These are phyloP conservation scores for Timema podura DNA, from an alignment of 2,888 invertebrate genomes.

Conservation along the genomic window DNA sequence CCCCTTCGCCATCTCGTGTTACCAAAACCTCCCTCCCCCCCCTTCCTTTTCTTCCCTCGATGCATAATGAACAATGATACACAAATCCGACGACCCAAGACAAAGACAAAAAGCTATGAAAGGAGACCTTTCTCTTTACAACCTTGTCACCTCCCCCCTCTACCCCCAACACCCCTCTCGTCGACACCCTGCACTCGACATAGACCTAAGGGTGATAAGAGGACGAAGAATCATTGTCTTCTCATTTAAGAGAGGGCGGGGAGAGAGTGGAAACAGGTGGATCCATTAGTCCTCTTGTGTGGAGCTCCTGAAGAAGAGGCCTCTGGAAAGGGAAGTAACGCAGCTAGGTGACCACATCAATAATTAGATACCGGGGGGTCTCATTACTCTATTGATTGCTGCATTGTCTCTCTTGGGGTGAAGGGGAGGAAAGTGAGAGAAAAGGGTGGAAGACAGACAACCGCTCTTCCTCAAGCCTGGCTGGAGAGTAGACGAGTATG, in stretches of 20 bases:
- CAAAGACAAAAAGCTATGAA: neutral
- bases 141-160: too few species aligned
- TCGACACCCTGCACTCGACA: neutral
- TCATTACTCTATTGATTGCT: slow-evolving; percentile 26
- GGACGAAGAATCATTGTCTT: slow-evolving; percentile 16
- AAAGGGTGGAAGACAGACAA: too few species aligned
- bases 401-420: slow-evolving; percentile 19
- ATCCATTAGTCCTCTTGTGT: slow-evolving; percentile 20
- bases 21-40: slow-evolving; percentile 10
- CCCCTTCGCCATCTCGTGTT: slow-evolving; percentile 17
- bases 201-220: neutral
- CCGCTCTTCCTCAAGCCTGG: too few species aligned
- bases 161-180: neutral
- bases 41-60: slow-evolving; percentile 14
- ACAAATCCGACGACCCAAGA: slow-evolving; percentile 25
- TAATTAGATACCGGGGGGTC: slow-evolving; percentile 24
- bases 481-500: too few species aligned
- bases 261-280: slow-evolving; percentile 11
- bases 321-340: too few species aligned
- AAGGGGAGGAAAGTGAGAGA: too few species aligned
- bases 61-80: slow-evolving; percentile 27
- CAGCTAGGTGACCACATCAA: slow-evolving; percentile 20
- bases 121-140: too few species aligned
- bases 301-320: too few species aligned
- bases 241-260: slow-evolving; percentile 8